Base-by-base conservation (phyloP, 2,113 vertebrate genomes). In the Tragulus kanchil region DNA sequence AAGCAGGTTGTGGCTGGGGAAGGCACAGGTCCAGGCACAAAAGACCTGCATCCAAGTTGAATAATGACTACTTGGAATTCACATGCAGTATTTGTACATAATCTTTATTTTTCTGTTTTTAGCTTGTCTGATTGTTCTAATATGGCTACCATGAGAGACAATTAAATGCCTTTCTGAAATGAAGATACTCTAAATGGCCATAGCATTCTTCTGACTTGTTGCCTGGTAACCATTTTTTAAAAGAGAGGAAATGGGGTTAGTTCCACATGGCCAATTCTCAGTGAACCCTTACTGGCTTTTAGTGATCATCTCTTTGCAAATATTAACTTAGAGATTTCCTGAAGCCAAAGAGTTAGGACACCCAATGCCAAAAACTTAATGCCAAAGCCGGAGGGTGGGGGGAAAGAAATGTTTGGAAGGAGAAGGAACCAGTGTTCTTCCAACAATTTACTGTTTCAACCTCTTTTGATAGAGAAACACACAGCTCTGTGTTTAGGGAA, bases 221-320 rank as follows among this genome's bases (percentile, higher is more conserved):
- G 89, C 75, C 64, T 86, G 15, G 25, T 89, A 87, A 31, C 48
- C 79, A 90, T 87, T 93, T 17, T 97, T n/a, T 31, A 61, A 86
- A 61, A 86, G 94, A 84, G 56, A 87, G 75, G 89, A 93, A 94
- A 95, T 87, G 71, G 93, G 15, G 85, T 93, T 97, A 97, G 84
- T 92, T 96, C 87, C 87, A 96, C 95, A 87, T 73, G 78, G 54
- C 86, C 93, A 78, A 16, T 91, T 95, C 58, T 95, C 79, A 79
- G 86, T 93, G 97, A 97, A 96, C 92, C 67, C 79, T 90, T 48
- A 56, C 62, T 81, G 81, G 94, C 87, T 97, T 94, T 89, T 85
- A 93, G 75, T 82, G 86, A 96, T 90, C 71, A 88, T 90, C 69
- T 85, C 50, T 92, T 94, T 90, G 91, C 91, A 97, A 95, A 93